Evolutionary conservation across 2,888 invertebrate genomes (phyloP).

Genomic region (Aphodius sticticus): DNA sequence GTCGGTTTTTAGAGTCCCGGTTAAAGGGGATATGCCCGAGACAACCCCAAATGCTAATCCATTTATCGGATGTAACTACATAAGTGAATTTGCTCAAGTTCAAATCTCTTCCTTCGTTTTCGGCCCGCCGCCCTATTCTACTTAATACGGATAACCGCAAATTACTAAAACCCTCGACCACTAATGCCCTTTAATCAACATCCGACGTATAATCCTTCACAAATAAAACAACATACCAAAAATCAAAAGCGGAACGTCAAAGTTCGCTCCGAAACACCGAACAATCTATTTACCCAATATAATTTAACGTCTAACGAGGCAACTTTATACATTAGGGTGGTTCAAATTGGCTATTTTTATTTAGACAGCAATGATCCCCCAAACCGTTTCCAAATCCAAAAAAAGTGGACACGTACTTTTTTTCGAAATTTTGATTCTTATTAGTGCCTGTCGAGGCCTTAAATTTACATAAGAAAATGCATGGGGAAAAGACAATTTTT

Average conservation of each 20-base stretch:
- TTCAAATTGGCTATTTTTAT: no score
- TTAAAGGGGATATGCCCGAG: slow-evolving; percentile 17
- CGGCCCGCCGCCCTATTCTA: slow-evolving; percentile 12
- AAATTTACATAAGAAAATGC: no score
- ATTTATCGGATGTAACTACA: slow-evolving; percentile 25
- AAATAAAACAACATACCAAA: neutral
- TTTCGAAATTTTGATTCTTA: no score
- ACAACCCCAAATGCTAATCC: slow-evolving; percentile 22
- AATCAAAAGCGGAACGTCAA: neutral
- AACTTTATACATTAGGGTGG: no score
- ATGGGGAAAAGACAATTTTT: no score
- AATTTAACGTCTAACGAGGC: no score
- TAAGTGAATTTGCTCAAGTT: slow-evolving; percentile 25
- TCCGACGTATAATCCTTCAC: neutral
- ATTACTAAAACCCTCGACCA: slow-evolving; percentile 18
- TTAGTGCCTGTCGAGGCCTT: no score
- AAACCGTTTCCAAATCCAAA: no score
- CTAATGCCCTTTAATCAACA: slow-evolving; percentile 23
- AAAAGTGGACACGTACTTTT: no score
- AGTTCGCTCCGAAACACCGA: neutral
- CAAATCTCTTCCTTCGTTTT: slow-evolving; percentile 15
- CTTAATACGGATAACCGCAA: slow-evolving; percentile 25
- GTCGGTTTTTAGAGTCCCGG: neutral
- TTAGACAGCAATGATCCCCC: no score
- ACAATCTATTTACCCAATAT: neutral